Evolutionary conservation across 1,140 invertebrate species (phyloP).

Genomic region (Capitella teleta): DNA sequence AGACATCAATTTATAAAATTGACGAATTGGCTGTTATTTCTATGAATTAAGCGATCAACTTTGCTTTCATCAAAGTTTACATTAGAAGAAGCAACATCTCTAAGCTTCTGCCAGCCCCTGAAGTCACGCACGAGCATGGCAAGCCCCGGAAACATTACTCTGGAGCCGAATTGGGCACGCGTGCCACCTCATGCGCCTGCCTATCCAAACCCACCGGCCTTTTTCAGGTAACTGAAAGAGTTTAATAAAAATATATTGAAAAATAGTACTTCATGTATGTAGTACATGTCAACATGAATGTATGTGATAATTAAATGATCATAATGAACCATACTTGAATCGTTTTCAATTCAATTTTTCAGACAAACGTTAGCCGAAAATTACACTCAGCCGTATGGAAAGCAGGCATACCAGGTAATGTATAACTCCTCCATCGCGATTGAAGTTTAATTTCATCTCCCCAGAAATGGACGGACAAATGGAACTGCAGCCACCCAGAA

Average conservation of each 20-base stretch:
- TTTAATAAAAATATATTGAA: too few relatives aligned
- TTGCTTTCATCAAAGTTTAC: too few relatives aligned
- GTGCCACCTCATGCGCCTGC: conserved; percentile 10
- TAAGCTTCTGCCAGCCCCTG: too few relatives aligned
- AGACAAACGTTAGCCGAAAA: conserved; percentile 7
- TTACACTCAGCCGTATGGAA: conserved; percentile 4
- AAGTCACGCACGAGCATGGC: too few relatives aligned
- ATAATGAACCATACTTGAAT: too few relatives aligned
- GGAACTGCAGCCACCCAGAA: conserved; percentile 6
- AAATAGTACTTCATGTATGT: too few relatives aligned
- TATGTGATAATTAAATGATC: background rate
- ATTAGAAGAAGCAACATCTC: too few relatives aligned
- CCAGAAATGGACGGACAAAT: conserved; percentile 11
- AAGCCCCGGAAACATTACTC: too few relatives aligned
- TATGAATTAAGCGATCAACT: too few relatives aligned
- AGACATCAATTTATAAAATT: too few relatives aligned
- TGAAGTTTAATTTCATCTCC: background rate
- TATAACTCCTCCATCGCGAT: background rate
- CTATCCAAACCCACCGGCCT: conserved; percentile 9
- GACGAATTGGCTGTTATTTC: too few relatives aligned
- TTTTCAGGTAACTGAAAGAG: conserved; percentile 4
- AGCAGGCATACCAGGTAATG: conserved; percentile 1
- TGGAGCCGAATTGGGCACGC: conserved; percentile 10
- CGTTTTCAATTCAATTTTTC: background rate
- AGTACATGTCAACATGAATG: too few relatives aligned